A percentile compares a stretch with the other conserved stretches of the same genome.
Evolutionary conservation across 1,140 invertebrate genomes (phyloP).

Genomic region (Bombus balteatus): DNA sequence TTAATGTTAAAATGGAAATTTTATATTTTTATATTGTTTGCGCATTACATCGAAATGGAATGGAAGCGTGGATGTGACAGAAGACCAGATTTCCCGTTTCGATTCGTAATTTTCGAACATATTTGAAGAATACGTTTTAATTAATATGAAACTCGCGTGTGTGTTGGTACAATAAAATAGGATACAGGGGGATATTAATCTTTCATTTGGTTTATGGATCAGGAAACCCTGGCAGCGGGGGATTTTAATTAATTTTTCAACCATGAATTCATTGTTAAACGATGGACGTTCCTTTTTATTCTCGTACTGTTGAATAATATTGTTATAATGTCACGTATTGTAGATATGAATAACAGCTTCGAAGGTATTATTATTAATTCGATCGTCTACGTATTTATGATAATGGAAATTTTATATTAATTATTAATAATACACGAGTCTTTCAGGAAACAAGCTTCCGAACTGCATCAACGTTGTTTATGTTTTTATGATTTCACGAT

Average conservation of each 20-base stretch:
- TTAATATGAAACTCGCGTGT: not conserved
- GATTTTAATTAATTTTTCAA: constrained; percentile 27
- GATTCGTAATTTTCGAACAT: not conserved
- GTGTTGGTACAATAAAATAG: not conserved
- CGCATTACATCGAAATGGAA: not conserved
- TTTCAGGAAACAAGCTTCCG: no score
- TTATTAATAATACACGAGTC: no score
- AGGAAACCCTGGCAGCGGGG: no score
- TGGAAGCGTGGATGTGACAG: not conserved
- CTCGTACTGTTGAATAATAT: not conserved
- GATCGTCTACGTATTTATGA: not conserved
- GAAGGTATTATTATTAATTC: not conserved
- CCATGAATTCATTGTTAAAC: not conserved
- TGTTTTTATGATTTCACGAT: no score
- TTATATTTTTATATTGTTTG: no score
- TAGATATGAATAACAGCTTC: not conserved
- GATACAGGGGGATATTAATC: not conserved
- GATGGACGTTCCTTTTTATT: not conserved
- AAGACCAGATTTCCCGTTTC: not conserved
- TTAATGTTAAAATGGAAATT: not conserved
- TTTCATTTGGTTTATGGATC: constrained; percentile 18
- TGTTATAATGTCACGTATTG: not conserved
- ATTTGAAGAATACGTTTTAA: constrained; percentile 1
- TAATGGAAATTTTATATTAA: no score
- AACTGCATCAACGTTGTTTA: no score